Conservation (phyloP, 2,888 invertebrate genomes). For the Caenorhabditis imperialis region DNA sequence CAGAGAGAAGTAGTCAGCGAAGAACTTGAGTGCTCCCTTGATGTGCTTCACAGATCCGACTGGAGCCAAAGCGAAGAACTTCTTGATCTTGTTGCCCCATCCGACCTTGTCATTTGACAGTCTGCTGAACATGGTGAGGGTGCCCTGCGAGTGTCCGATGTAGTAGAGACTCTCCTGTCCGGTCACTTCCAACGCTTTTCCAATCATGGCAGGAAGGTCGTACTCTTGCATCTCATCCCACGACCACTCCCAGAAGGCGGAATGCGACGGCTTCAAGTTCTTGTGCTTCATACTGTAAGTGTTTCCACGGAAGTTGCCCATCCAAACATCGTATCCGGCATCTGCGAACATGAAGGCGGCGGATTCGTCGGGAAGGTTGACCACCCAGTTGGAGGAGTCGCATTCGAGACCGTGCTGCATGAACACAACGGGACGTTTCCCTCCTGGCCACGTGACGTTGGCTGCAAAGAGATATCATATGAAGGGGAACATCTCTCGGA, state of each 20-base stretch:
- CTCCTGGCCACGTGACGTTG: conserved; percentile 54
- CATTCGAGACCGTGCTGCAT: conserved; percentile 86
- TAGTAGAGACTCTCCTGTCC: conserved; percentile 84
- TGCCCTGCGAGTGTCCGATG: conserved; percentile 88
- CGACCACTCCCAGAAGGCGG: conserved; percentile 68
- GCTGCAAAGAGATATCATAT: conserved; percentile 21
- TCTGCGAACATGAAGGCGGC: conserved; percentile 75
- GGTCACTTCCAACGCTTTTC: conserved; percentile 82
- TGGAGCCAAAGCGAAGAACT: conserved; percentile 77
- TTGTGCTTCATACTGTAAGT: conserved; percentile 82
- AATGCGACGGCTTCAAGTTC: conserved; percentile 57
- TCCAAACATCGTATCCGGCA: conserved; percentile 85
- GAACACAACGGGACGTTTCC: conserved; percentile 79
- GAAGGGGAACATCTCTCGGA: no score
- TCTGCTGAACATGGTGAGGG: conserved; percentile 74
- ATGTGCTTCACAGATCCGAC: conserved; percentile 78
- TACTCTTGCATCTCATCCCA: conserved; percentile 89
- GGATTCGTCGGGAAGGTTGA: conserved; percentile 67
- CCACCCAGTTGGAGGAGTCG: conserved; percentile 67
- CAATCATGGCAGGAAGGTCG: conserved; percentile 89
- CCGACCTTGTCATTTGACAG: conserved; percentile 63
- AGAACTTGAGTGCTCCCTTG: conserved; percentile 73
- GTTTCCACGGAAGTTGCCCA: conserved; percentile 89
- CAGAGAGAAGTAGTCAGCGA: conserved; percentile 67
- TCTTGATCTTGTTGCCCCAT: conserved; percentile 71